A percentile compares a stretch with the other conserved stretches of the same genome.
Evolutionary conservation across 2,797 vertebrate species (phyloP).

Genomic region (Hydrocynus forskahlii): DNA sequence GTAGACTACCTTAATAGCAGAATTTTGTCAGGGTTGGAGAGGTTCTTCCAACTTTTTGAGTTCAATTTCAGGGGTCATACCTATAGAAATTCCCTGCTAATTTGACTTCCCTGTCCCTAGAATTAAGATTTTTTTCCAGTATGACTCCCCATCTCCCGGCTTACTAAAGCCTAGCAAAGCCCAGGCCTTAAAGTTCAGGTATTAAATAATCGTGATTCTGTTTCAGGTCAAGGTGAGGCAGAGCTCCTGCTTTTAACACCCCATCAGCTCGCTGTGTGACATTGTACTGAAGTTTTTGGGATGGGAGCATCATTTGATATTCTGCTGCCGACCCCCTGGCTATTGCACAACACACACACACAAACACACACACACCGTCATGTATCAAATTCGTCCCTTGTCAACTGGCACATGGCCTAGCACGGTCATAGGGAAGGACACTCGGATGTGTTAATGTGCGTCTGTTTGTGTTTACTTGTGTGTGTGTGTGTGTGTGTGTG

Average conservation of each 20-base stretch:
- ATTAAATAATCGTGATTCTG: background rate
- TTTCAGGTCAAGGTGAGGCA: background rate
- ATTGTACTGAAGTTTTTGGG: background rate
- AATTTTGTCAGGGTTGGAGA: no score
- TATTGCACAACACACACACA: constrained; percentile 16
- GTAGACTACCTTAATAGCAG: no score
- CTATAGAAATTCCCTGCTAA: no score
- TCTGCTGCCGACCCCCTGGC: constrained; percentile 13
- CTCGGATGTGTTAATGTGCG: background rate
- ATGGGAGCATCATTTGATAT: constrained; percentile 12
- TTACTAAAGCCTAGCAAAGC: background rate
- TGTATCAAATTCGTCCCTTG: constrained; percentile 24
- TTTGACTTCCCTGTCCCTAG: no score
- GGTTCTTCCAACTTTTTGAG: no score
- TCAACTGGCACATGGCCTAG: background rate
- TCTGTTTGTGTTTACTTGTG: background rate
- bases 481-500: constrained; percentile 11
- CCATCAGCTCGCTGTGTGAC: background rate
- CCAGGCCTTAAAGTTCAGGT: background rate
- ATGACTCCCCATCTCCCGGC: no score
- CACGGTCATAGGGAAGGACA: background rate
- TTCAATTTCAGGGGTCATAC: no score
- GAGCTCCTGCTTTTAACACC: background rate
- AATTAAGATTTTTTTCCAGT: no score
- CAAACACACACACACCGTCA: background rate